Base-by-base conservation (phyloP, 2,888 invertebrate species). In the Cheilosia impressa region DNA sequence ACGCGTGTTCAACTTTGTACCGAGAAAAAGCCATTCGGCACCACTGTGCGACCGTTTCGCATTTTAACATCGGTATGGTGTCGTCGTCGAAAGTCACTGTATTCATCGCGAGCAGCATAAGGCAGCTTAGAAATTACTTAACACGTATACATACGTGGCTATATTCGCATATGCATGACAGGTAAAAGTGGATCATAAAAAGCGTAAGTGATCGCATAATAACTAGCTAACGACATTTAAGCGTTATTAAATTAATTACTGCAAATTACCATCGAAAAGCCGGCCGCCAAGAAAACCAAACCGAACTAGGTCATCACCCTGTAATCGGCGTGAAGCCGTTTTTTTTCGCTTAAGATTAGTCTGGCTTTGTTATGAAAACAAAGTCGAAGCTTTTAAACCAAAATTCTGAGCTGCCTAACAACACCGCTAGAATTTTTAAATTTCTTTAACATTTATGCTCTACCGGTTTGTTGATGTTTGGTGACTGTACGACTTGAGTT, bases 191-290 rank as follows among this genome's bases (percentile, higher is more conserved):
- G 5, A 58, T 6, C 15, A 41, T 19, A 34, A 34, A 55, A 55
- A 34, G 10, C 19, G 22, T 13, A 58, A 58, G 15, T 38, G 34
- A 38, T 58, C 58, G 58, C 38, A 58, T 58, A 58, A 41, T 58
- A 58, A 58, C 57, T 58, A 34, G 10, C 38, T 38, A 57, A 38
- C 34, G 34, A 38, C 38, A 15, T 38, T 57, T 57, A 13, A 55
- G 34, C 19, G 38, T 15, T 22, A 38, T n/a, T n/a, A n/a, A n/a
- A n/a, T n/a, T n/a, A 58, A 41, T 17, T 22, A 38, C 38, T 7
- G 38, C 34, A 22, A 31, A 38, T 58, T 19, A 41, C 38, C 58
- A 58, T 41, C 15, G 41, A 38, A 58, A 58, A 10, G 19, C 17
- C 38, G 22, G 38, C 58, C 58, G 58, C 7, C 38, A 52, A 52